Base-by-base conservation (phyloP, 2,888 invertebrate species). In the Galeopsomyia nigrocyanea region DNA sequence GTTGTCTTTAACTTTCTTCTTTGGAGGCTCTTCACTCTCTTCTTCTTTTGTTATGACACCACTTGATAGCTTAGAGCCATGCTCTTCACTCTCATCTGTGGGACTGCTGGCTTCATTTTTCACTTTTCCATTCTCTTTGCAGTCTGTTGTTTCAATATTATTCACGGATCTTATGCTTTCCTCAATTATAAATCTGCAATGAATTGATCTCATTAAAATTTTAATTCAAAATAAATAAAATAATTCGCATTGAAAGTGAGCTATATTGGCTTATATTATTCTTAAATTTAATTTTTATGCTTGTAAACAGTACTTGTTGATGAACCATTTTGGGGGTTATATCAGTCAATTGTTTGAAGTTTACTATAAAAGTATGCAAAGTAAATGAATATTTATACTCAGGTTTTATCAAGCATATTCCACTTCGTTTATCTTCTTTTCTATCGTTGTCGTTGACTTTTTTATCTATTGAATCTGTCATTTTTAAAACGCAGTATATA, bases 381-480 rank as follows among this genome's bases (percentile, higher is more conserved):
- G 39, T 39, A 13, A 39, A 39, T 39, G 51, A 58, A 19, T 49
- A n/a, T 62, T 51, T 49, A 81, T 84, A 89, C 89, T 88, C 88
- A 47, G 86, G 78, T 81, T 88, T 89, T 50, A 89, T 87, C 76
- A 82, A 80, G 75, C 89, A 89, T 57, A 88, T 81, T 68, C 89
- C 88, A 63, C 80, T 82, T 17, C 78, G 78, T 72, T 80, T 84
- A 73, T 84, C 83, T 49, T 83, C 82, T 62, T 70, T 65, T 58
- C 68, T 65, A 0, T 73, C 53, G 16, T 60, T 53, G 13, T 2
- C 19, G 21, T 60, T 58, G 19, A 7, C 19, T 19, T 51, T 61
- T 14, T 61, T 67, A 46, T 68, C 75, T 31, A 65, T 51, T 10
- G 31, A 14, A 56, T 67, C 75, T 58, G 39, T 58, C 75, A 75